Conservation (phyloP, 1,140 invertebrate species). For the Macrocentrus cingulum region DNA sequence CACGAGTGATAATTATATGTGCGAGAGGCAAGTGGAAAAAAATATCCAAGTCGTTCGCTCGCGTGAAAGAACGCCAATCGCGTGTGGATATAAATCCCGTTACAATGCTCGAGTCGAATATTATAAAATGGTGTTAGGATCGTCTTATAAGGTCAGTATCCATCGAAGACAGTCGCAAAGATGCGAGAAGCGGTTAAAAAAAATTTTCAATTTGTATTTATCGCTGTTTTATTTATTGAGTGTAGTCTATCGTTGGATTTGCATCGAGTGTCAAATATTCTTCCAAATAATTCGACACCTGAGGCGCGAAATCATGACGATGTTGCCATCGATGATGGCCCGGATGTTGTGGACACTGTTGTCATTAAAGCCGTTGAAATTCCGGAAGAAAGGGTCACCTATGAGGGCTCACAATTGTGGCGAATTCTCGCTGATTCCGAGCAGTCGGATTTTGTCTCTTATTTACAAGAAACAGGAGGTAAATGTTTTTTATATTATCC, state of each 20-base stretch:
- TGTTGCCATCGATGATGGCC: conserved; percentile 31
- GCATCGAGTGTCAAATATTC: background rate
- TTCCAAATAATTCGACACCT: background rate
- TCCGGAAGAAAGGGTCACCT: conserved; percentile 50
- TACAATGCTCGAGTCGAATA: conserved; percentile 33
- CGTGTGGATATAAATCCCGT: background rate
- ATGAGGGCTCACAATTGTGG: conserved; percentile 61
- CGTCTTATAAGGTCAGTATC: conserved; percentile 37
- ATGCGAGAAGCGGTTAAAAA: background rate
- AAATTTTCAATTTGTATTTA: background rate
- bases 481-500: conserved; percentile 14
- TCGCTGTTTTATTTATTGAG: background rate
- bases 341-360: conserved; percentile 32
- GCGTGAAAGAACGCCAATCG: conserved; percentile 11
- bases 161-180: conserved; percentile 6
- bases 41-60: background rate
- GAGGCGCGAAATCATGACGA: conserved; percentile 5
- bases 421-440: conserved; percentile 48
- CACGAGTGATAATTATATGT: too few species aligned
- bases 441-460: conserved; percentile 48
- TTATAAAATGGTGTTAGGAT: conserved; percentile 50
- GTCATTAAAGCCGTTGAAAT: conserved; percentile 45
- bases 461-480: conserved; percentile 56
- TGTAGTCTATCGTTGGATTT: background rate
- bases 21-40: too few species aligned